These are phyloP conservation scores for Dasyornis broadbenti DNA, from an alignment of 2,113 vertebrate species.

Conservation along the genomic window DNA sequence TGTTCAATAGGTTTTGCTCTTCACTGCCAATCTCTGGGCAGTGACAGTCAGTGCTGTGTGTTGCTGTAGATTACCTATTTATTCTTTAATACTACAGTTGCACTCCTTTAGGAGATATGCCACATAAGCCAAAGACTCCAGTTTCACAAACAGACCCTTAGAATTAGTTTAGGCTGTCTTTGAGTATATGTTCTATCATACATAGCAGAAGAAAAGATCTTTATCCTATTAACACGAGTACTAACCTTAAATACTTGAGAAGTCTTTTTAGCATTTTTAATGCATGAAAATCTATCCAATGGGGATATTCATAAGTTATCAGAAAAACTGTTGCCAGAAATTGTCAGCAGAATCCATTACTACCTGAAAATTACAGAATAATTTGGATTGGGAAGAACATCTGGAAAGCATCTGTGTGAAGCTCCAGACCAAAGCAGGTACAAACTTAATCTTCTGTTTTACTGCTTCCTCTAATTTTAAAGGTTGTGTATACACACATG, in stretches of 20 bases:
- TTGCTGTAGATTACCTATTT: neutral
- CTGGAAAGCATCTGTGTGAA: neutral
- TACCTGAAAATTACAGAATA: neutral
- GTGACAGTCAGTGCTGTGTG: fast-evolving
- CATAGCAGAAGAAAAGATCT: neutral
- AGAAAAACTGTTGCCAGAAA: neutral
- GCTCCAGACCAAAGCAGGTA: neutral
- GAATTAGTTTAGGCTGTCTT: neutral
- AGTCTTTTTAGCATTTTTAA: neutral
- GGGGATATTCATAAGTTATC: neutral
- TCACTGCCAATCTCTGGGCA: neutral
- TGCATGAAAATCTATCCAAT: neutral
- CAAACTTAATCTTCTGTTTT: neutral
- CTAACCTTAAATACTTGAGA: neutral
- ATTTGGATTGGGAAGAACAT: neutral
- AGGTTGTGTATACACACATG: neutral
- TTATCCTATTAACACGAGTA: neutral
- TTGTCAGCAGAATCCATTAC: neutral
- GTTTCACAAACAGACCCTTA: neutral
- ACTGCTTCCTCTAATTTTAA: neutral
- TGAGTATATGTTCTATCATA: neutral
- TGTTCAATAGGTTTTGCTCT: neutral
- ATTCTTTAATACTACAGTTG: neutral
- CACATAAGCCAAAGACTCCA: neutral
- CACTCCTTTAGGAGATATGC: neutral